These are phyloP conservation scores for Hystrix brachyura DNA, from an alignment of 2,113 vertebrate species.

Conservation along the genomic window DNA sequence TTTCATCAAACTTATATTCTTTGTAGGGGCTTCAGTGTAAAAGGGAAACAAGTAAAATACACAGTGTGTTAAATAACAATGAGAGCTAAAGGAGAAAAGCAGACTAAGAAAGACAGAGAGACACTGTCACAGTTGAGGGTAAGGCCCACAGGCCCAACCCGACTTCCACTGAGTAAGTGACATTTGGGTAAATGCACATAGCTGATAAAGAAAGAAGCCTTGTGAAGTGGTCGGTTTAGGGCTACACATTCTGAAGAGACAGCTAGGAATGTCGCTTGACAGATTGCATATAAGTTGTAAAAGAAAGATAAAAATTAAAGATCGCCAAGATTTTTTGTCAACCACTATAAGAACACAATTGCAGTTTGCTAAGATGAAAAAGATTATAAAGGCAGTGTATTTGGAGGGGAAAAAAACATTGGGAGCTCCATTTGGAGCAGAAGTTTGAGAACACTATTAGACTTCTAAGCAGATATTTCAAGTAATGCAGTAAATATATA, in stretches of 20 bases:
- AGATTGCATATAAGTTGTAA: background rate
- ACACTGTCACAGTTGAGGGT: background rate
- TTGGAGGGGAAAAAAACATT: background rate
- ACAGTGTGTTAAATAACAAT: background rate
- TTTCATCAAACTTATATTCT: background rate
- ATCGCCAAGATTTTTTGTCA: background rate
- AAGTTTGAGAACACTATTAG: slow-evolving; percentile 34
- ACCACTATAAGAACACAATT: background rate
- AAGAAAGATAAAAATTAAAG: background rate
- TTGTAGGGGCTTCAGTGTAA: background rate
- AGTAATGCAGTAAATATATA: background rate
- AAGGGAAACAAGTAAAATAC: background rate
- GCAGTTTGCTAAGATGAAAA: background rate
- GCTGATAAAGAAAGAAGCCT: background rate
- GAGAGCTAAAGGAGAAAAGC: background rate
- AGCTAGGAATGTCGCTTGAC: background rate
- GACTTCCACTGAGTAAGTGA: background rate
- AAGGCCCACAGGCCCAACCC: background rate
- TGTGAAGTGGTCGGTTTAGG: background rate
- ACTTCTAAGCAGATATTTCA: background rate
- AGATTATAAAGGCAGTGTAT: background rate
- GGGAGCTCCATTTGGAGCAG: background rate
- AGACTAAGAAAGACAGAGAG: background rate
- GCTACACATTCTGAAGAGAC: background rate
- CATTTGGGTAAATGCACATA: background rate